phyloP scores from a whole-genome alignment of 2,113 vertebrate species.

The Ranitomeya imitator region DNA sequence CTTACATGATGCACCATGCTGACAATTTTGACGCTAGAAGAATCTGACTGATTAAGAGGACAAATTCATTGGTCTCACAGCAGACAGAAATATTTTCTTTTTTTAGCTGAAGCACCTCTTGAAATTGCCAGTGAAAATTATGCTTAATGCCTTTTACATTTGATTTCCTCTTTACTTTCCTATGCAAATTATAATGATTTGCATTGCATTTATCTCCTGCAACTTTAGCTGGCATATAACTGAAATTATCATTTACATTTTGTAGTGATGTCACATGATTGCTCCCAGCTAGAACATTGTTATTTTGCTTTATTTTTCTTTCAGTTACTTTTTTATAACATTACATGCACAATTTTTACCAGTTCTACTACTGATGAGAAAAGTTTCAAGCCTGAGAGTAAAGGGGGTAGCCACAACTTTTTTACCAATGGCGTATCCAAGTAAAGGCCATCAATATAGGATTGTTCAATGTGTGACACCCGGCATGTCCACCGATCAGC shows the following conservation, averaged over 20 bases:
- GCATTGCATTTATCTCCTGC: slow-evolving; percentile 51
- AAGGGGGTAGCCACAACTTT: no score
- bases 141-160: slow-evolving; percentile 55
- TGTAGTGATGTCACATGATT: slow-evolving; percentile 35
- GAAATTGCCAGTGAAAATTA: slow-evolving; percentile 56
- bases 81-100: slow-evolving; percentile 52
- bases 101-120: slow-evolving; percentile 59
- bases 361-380: not conserved
- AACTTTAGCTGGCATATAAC: slow-evolving; percentile 43
- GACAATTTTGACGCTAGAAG: slow-evolving; percentile 40
- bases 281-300: slow-evolving; percentile 20
- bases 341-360: not conserved
- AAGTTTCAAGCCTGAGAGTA: no score
- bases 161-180: slow-evolving; percentile 56
- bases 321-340: not conserved
- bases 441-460: no score
- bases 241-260: slow-evolving; percentile 47
- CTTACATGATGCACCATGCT: slow-evolving; percentile 45
- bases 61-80: slow-evolving; percentile 50
- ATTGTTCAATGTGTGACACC: no score
- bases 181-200: slow-evolving; percentile 56
- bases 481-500: no score
- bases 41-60: slow-evolving; percentile 57
- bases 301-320: not conserved
- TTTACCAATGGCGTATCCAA: no score